These are phyloP conservation scores for Apostichopus japonicus DNA, from an alignment of 35 echinoderm and acorn worm species.

Conservation along the genomic window DNA sequence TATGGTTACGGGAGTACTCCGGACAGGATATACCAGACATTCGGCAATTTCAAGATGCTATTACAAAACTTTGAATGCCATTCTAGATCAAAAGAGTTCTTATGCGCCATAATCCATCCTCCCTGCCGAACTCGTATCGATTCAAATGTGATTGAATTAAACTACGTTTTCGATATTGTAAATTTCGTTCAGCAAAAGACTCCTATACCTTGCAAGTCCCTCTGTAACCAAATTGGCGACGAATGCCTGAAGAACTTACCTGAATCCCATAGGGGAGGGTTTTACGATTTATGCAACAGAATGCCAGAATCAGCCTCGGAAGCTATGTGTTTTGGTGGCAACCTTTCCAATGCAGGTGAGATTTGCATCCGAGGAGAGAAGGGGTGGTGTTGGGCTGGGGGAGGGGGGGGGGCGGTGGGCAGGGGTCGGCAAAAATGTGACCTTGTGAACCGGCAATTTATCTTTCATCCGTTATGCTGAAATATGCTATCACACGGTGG, in stretches of 20 bases:
- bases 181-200: background rate
- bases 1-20: background rate
- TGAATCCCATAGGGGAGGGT: background rate
- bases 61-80: background rate
- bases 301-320: conserved; percentile 25
- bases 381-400: background rate
- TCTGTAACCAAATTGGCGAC: conserved; percentile 18
- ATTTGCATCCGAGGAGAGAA: background rate
- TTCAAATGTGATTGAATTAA: background rate
- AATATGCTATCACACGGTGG: too few species aligned
- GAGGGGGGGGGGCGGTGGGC: background rate
- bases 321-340: background rate
- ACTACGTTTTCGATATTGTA: conserved; percentile 30
- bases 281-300: background rate
- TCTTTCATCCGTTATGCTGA: too few species aligned
- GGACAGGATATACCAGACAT: background rate
- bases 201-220: background rate
- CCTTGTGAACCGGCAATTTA: too few species aligned
- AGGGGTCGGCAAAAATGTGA: too few species aligned
- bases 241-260: background rate
- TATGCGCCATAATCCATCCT: background rate
- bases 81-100: background rate
- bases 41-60: background rate
- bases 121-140: background rate
- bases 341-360: background rate